A percentile compares a stretch with the other conserved stretches of the same genome.
Conservation (phyloP, 2,888 invertebrate genomes). For the Cylloceria caligata region DNA sequence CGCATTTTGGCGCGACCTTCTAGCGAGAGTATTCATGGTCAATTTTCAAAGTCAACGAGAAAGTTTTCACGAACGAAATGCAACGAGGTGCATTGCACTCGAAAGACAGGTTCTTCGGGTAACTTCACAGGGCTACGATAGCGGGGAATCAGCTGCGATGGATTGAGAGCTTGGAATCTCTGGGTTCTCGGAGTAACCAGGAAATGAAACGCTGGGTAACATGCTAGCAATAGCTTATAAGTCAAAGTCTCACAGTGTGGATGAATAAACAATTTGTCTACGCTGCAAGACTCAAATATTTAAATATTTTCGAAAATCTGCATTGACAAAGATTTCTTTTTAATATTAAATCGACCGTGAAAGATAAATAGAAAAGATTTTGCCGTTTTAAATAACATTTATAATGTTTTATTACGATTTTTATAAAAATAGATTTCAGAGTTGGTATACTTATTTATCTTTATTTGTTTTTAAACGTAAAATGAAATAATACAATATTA, state of each 20-base stretch:
- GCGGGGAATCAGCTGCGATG: conserved; percentile 35
- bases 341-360: not conserved
- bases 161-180: conserved; percentile 51
- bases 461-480: no score
- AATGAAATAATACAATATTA: no score
- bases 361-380: not conserved
- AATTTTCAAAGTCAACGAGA: conserved; percentile 11
- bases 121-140: conserved; percentile 42
- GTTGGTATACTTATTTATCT: no score
- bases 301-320: not conserved
- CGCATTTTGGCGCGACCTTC: conserved; percentile 45
- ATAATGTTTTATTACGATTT: not conserved
- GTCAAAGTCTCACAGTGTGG: no score
- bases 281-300: not conserved
- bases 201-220: conserved; percentile 50
- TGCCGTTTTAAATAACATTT: not conserved
- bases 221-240: conserved; percentile 4
- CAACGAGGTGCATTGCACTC: conserved; percentile 36
- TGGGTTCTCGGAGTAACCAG: conserved; percentile 54
- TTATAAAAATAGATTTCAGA: no score
- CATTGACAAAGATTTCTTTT: not conserved
- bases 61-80: conserved; percentile 35
- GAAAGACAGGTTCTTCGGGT: conserved; percentile 51
- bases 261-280: no score
- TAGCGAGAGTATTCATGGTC: conserved; percentile 34